A percentile compares a stretch with the other conserved stretches of the same genome.
Evolutionary conservation across 1,140 invertebrate species (phyloP).

Genomic region (Pseudomyrmex flavicornis): DNA sequence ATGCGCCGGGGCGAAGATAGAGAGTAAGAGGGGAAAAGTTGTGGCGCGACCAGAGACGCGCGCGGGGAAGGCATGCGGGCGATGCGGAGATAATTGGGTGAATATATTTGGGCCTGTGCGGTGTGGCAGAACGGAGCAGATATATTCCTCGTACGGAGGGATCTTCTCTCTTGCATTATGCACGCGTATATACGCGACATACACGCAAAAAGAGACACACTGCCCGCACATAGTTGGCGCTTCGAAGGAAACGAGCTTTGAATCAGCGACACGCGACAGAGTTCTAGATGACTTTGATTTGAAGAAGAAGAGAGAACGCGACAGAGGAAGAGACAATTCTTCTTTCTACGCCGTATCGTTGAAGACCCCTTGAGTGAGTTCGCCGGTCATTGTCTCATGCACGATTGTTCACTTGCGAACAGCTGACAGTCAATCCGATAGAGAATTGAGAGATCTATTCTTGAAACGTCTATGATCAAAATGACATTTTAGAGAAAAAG

Average conservation of each 20-base stretch:
- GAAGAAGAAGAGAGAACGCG: slow-evolving; percentile 44
- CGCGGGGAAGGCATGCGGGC: slow-evolving; percentile 41
- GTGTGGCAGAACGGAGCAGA: slow-evolving; percentile 36
- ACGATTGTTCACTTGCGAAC: slow-evolving; percentile 49
- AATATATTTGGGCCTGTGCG: slow-evolving; percentile 69
- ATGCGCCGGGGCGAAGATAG: slow-evolving; percentile 53
- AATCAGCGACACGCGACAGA: slow-evolving; percentile 21
- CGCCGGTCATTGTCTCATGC: slow-evolving; percentile 22
- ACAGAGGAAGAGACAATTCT: slow-evolving; percentile 3
- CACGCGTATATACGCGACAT: slow-evolving; percentile 49
- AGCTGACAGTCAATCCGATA: slow-evolving; percentile 8
- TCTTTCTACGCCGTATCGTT: neutral
- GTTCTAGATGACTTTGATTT: slow-evolving; percentile 44
- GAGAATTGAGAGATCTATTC: slow-evolving; percentile 5
- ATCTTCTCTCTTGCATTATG: slow-evolving; percentile 49
- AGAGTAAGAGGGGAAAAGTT: slow-evolving; percentile 43
- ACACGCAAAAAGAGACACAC: slow-evolving; percentile 35
- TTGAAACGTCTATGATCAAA: too few relatives aligned
- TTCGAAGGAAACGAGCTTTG: slow-evolving; percentile 37
- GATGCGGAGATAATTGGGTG: slow-evolving; percentile 74
- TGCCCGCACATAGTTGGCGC: slow-evolving; percentile 26
- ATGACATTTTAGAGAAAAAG: too few relatives aligned
- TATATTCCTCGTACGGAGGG: slow-evolving; percentile 37
- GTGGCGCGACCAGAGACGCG: slow-evolving; percentile 27
- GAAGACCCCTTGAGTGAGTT: neutral